Evolutionary conservation across 30 jellyfish, hydroid and myxozoan genomes (phyloP).

Genomic region (Haliclystus octoradiatus): DNA sequence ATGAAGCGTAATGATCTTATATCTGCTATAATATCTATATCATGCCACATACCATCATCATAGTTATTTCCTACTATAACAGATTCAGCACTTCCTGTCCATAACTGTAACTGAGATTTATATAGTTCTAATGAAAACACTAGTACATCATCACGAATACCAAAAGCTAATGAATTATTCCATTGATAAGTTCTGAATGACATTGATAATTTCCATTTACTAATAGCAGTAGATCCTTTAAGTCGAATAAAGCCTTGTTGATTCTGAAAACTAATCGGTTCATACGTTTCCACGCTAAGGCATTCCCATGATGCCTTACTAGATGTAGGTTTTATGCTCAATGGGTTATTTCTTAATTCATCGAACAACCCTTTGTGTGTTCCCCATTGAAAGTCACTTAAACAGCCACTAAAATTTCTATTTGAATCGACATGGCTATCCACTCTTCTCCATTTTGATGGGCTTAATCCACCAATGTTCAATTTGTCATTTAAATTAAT

Average conservation of each 20-base stretch:
- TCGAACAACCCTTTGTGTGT: slow-evolving; percentile 61
- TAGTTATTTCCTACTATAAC: slow-evolving; percentile 26
- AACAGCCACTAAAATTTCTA: slow-evolving; percentile 68
- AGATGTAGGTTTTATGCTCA: slow-evolving; percentile 29
- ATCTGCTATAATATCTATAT: slow-evolving; percentile 11
- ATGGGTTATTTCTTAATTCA: slow-evolving; percentile 38
- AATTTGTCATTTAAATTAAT: not conserved
- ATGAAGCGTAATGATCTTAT: not conserved
- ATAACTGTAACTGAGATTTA: not conserved
- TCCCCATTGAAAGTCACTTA: slow-evolving; percentile 57
- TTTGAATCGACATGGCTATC: not conserved
- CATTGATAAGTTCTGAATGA: slow-evolving; percentile 78
- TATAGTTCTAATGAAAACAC: slow-evolving; percentile 3
- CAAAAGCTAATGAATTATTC: slow-evolving; percentile 57
- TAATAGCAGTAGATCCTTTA: slow-evolving; percentile 14
- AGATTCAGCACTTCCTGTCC: slow-evolving; percentile 27
- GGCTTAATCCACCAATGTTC: not conserved
- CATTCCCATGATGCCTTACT: slow-evolving; percentile 37
- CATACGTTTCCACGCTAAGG: slow-evolving; percentile 4
- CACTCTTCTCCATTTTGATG: not conserved
- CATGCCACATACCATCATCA: slow-evolving; percentile 92
- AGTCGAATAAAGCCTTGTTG: slow-evolving; percentile 30
- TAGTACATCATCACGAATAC: slow-evolving; percentile 51
- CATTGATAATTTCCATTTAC: slow-evolving; percentile 23
- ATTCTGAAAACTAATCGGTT: slow-evolving; percentile 42